Evolutionary conservation across 2,797 vertebrate genomes (phyloP).

Genomic region (Neopelma chrysocephalum): DNA sequence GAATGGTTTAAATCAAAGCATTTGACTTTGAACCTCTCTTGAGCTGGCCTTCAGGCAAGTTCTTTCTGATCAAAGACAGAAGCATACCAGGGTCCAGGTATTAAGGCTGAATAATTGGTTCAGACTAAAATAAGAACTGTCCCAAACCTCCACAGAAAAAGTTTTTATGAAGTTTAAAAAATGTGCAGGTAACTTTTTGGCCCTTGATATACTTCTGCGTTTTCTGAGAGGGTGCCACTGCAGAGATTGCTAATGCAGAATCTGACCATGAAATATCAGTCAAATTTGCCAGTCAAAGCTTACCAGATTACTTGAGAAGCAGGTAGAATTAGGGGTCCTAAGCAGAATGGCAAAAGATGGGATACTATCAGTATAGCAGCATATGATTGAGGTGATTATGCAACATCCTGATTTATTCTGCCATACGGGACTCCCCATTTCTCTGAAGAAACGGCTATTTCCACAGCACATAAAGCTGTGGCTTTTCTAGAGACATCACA

Average conservation of each 20-base stretch:
- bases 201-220: neutral
- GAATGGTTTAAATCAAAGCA: constrained; percentile 69
- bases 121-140: constrained; percentile 63
- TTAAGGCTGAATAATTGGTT: constrained; percentile 64
- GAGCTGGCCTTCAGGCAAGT: constrained; percentile 68
- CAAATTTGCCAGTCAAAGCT: neutral
- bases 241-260: neutral
- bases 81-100: constrained; percentile 30
- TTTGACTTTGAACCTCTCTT: constrained; percentile 69
- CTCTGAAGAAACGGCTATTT: neutral
- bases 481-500: constrained; percentile 15
- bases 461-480: neutral
- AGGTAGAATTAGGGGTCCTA: neutral
- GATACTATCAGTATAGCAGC: neutral
- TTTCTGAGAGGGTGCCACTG: neutral
- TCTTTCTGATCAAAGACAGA: constrained; percentile 56
- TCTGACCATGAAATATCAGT: neutral
- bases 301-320: neutral
- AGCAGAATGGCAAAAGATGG: neutral
- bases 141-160: constrained; percentile 12
- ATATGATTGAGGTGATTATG: neutral
- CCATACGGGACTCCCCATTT: neutral
- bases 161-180: neutral
- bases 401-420: neutral
- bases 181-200: constrained; percentile 9